Evolutionary conservation across 2,113 vertebrate species (phyloP).

Genomic region (Nothocercus julius): DNA sequence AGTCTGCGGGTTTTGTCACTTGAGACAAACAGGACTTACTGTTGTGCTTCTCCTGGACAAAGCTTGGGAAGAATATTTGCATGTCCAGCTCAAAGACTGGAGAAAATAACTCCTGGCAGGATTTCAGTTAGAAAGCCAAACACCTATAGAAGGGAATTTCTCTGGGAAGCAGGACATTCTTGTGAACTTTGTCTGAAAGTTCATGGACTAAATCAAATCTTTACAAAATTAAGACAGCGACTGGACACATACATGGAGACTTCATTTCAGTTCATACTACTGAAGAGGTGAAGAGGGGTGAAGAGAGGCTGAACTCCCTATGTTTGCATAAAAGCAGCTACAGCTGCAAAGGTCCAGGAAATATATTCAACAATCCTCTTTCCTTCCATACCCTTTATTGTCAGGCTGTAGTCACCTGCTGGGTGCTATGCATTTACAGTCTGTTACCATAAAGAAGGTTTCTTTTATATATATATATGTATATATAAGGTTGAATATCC

Average conservation of each 20-base stretch:
- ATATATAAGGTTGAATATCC: neutral
- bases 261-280: neutral
- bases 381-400: neutral
- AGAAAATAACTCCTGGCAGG: neutral
- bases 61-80: slow-evolving; percentile 47
- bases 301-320: neutral
- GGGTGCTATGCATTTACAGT: neutral
- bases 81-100: neutral
- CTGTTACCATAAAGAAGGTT: neutral
- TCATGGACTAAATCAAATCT: neutral
- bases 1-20: neutral
- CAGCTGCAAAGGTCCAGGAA: neutral
- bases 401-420: neutral
- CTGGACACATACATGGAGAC: neutral
- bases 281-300: neutral
- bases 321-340: neutral
- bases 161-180: neutral
- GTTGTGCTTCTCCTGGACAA: slow-evolving; percentile 40
- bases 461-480: neutral
- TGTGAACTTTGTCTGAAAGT: neutral
- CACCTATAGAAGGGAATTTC: neutral
- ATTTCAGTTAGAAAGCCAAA: neutral
- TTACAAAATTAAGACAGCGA: neutral
- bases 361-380: neutral
- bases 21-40: slow-evolving; percentile 46